Conservation (phyloP, 2,888 invertebrate genomes). For the Augiades crinisus region DNA sequence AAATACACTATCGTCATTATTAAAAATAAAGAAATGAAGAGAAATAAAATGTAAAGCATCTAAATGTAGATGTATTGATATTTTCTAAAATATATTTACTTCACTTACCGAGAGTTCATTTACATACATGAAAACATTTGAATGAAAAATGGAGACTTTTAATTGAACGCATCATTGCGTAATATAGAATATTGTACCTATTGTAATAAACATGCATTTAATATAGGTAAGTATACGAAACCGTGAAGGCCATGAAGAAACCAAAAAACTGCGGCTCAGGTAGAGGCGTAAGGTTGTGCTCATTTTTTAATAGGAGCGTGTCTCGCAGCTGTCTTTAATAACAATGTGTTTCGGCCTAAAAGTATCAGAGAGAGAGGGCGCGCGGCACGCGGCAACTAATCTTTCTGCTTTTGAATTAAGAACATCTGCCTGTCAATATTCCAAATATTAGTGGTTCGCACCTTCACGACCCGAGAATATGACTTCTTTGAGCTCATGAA, state of each 20-base stretch:
- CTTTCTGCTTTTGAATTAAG: conserved; percentile 48
- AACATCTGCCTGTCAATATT: conserved; percentile 49
- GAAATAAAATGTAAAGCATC: no score
- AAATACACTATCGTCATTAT: no score
- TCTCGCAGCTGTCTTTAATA: conserved; percentile 67
- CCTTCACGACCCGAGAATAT: conserved; percentile 10
- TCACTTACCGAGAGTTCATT: no score
- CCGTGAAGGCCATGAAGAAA: conserved; percentile 38
- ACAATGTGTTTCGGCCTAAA: conserved; percentile 56
- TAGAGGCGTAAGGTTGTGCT: conserved; percentile 42
- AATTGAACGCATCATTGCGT: no score
- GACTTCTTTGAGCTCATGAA: no score
- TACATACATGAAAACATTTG: no score
- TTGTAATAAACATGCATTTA: no score
- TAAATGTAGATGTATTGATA: no score
- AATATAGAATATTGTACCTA: background rate
- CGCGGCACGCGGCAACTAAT: conserved; percentile 48
- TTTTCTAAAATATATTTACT: no score
- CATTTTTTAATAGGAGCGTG: conserved; percentile 48
- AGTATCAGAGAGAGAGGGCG: conserved; percentile 41
- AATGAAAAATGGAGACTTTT: background rate
- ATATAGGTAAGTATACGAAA: conserved; percentile 19
- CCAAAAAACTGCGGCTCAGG: conserved; percentile 52
- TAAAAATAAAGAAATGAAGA: no score
- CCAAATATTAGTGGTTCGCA: conserved; percentile 29